Evolutionary conservation across 2,797 vertebrate genomes (phyloP), one percentile per base, ranked within the genome.

Genomic region (Triplophysa yarkandensis): DNA sequence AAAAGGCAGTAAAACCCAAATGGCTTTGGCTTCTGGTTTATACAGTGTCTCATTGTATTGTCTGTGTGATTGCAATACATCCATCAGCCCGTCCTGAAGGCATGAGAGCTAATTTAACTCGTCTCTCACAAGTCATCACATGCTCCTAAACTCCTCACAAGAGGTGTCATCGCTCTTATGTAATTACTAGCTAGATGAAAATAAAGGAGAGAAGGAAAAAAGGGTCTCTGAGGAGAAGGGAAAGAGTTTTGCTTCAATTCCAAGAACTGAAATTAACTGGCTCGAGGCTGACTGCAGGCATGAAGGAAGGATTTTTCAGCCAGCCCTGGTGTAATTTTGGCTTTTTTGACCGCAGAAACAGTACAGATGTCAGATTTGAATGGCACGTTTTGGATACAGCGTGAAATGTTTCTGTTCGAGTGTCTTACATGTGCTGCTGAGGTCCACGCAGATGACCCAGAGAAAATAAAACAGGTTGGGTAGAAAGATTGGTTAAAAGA

Each of bases 111-210:
- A 70, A 76, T 80, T 78, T 71, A 67, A 32, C 41, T 11, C 11
- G 23, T 64, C 54, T 61, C 58, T 72, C 44, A 17, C 68, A 71
- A 58, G 52, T 48, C 2, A 13, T 79, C 75, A 79, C 79, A 77
- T 77, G 82, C 60, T 63, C 46, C 46, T 50, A 19, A 43, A 68
- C 54, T 64, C 43, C 36, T 74, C 48, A 60, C 78, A 65, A n/a
- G 21, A 67, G 55, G 74, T 81, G 52, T 66, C 68, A 41, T 68
- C 68, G 58, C 41, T 57, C 41, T 83, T 79, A 58, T 43, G 65
- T 76, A 81, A 83, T 76, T 80, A 81, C 82, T 73, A 81, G 61
- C 77, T 76, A 67, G 74, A 46, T 65, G 27, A 27, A 73, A 50
- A 27, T 43, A 32, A 8, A 54, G 48, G 71, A 60, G 23, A 39